Percentiles rank a stretch among this genome's conserved stretches.
These are phyloP conservation scores for Sturnus vulgaris DNA, from an alignment of 2,113 vertebrate genomes.

Conservation along the genomic window DNA sequence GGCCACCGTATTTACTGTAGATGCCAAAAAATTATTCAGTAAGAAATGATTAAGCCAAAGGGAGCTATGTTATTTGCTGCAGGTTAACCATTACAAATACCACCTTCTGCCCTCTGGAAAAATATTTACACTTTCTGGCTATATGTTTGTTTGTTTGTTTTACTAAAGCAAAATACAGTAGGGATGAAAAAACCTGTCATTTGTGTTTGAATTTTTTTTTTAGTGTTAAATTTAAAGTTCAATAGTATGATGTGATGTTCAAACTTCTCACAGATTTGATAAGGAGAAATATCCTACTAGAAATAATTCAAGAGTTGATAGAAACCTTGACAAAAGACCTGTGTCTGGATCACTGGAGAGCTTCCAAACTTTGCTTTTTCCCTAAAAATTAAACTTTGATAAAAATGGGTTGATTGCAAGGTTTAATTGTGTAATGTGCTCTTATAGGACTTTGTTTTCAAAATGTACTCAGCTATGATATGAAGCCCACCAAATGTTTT, in stretches of 20 bases:
- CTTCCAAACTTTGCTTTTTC: background rate
- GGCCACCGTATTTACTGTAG: background rate
- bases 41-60: rapidly evolving
- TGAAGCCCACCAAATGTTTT: background rate
- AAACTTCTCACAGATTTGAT: background rate
- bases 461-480: background rate
- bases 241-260: background rate
- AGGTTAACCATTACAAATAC: background rate
- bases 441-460: background rate
- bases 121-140: background rate
- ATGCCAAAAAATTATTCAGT: background rate
- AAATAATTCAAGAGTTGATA: background rate
- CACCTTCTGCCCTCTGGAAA: background rate
- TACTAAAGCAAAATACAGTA: background rate
- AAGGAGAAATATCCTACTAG: background rate
- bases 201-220: background rate
- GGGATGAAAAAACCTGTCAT: background rate
- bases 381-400: background rate
- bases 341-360: background rate
- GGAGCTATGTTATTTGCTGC: background rate
- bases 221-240: background rate
- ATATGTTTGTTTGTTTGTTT: background rate
- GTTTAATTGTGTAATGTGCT: background rate
- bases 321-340: background rate
- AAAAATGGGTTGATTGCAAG: background rate